A percentile compares a stretch with the other conserved stretches of the same genome.
These are phyloP conservation scores for Phaedon cochleariae DNA, from an alignment of 2,888 invertebrate species.

Conservation along the genomic window DNA sequence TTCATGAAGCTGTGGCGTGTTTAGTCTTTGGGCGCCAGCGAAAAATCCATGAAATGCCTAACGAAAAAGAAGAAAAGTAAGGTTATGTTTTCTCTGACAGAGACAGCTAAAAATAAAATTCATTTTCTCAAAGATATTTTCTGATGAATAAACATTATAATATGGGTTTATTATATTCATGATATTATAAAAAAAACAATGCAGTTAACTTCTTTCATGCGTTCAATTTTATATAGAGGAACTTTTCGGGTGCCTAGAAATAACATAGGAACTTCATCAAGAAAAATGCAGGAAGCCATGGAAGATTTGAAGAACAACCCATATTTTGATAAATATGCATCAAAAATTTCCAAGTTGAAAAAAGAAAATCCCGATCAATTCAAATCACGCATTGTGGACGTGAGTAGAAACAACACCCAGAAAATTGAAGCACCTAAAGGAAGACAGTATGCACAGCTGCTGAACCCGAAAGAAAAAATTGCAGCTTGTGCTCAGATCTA, in stretches of 20 bases:
- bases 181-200: conserved; percentile 24
- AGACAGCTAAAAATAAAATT: no score
- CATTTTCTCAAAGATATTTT: no score
- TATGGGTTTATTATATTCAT: neutral
- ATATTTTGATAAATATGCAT: conserved; percentile 82
- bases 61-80: no score
- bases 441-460: conserved; percentile 68
- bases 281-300: conserved; percentile 63
- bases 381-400: conserved; percentile 68
- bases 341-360: conserved; percentile 78
- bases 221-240: conserved; percentile 45
- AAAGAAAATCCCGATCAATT: conserved; percentile 81
- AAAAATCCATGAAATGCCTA: no score
- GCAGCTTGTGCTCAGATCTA: conserved; percentile 34
- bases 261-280: conserved; percentile 60
- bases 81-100: no score
- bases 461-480: conserved; percentile 69
- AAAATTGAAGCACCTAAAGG: conserved; percentile 63
- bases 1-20: no score
- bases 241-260: conserved; percentile 38
- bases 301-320: conserved; percentile 74
- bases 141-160: no score
- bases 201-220: conserved; percentile 46
- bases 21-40: no score
- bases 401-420: conserved; percentile 60